Conservation (phyloP, 2,888 invertebrate species). For the Fragum fragum region DNA sequence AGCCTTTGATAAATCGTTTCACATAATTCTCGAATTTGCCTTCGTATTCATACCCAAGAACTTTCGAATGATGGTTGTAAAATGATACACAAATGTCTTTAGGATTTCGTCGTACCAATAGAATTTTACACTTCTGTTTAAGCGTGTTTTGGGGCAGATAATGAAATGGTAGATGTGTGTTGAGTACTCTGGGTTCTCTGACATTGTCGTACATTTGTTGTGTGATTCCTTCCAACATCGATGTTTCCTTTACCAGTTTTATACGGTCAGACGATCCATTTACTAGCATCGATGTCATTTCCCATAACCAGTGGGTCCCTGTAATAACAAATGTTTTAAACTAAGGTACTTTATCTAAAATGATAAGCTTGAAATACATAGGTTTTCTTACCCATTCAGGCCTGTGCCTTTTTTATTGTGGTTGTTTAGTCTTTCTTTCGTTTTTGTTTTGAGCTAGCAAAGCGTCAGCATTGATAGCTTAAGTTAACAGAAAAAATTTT, state of each 20-base stretch:
- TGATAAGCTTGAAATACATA: too few relatives aligned
- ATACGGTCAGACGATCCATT: conserved; percentile 69
- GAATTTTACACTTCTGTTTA: conserved; percentile 67
- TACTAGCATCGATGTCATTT: conserved; percentile 71
- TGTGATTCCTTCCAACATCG: conserved; percentile 71
- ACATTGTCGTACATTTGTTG: conserved; percentile 59
- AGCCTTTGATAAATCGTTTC: conserved; percentile 65
- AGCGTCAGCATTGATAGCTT: too few relatives aligned
- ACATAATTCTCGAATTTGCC: conserved; percentile 70
- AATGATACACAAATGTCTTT: conserved; percentile 76
- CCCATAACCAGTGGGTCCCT: conserved; percentile 79
- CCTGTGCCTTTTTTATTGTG: too few relatives aligned
- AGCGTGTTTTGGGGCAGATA: conserved; percentile 69
- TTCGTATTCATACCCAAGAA: conserved; percentile 67
- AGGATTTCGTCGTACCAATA: conserved; percentile 73
- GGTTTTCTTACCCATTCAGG: too few relatives aligned
- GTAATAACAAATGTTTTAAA: too few relatives aligned
- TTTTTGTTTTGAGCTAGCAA: too few relatives aligned
- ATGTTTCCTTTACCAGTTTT: conserved; percentile 70
- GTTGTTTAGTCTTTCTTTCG: too few relatives aligned
- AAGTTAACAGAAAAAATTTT: too few relatives aligned
- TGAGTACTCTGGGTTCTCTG: conserved; percentile 68
- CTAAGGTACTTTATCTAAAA: too few relatives aligned
- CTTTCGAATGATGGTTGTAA: conserved; percentile 72
- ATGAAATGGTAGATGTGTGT: conserved; percentile 70